Evolutionary conservation across 1,140 invertebrate species (phyloP).

Genomic region (Nasonia giraulti): DNA sequence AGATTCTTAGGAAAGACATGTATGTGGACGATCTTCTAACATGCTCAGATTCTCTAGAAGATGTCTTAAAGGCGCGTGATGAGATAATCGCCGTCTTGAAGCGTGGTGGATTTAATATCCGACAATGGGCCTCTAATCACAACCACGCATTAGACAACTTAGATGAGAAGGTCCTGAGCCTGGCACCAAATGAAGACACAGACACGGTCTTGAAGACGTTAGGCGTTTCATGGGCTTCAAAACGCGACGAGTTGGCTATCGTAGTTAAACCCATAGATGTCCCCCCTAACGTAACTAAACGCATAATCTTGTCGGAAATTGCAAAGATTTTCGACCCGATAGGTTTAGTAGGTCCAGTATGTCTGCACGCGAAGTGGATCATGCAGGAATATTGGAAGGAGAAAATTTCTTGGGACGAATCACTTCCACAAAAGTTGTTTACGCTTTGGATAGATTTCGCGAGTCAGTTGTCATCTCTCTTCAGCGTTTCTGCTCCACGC

Average conservation of each 20-base stretch:
- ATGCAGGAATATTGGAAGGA: slow-evolving; percentile 15
- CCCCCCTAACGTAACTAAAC: not conserved
- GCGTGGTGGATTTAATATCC: not conserved
- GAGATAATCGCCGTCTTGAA: not conserved
- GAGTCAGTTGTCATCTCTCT: not conserved
- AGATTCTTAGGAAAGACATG: not conserved
- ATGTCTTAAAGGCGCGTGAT: not conserved
- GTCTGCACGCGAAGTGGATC: slow-evolving; percentile 5
- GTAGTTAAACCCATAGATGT: not conserved
- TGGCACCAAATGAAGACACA: not conserved
- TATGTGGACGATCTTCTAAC: too few relatives aligned
- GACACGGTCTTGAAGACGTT: not conserved
- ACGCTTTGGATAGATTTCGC: slow-evolving; percentile 8
- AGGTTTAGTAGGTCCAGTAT: slow-evolving; percentile 2
- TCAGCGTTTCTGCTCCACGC: not conserved
- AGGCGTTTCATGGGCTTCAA: not conserved
- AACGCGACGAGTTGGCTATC: not conserved
- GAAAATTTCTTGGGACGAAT: slow-evolving; percentile 25
- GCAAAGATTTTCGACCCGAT: slow-evolving; percentile 11
- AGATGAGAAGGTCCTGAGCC: not conserved
- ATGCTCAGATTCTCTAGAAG: not conserved
- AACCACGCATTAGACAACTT: not conserved
- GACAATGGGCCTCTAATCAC: not conserved
- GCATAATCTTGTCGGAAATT: not conserved
- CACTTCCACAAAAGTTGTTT: not conserved